Percentiles rank a stretch among this genome's conserved stretches.
Evolutionary conservation across 2,888 invertebrate species (phyloP).

Genomic region (Agrotis puta): DNA sequence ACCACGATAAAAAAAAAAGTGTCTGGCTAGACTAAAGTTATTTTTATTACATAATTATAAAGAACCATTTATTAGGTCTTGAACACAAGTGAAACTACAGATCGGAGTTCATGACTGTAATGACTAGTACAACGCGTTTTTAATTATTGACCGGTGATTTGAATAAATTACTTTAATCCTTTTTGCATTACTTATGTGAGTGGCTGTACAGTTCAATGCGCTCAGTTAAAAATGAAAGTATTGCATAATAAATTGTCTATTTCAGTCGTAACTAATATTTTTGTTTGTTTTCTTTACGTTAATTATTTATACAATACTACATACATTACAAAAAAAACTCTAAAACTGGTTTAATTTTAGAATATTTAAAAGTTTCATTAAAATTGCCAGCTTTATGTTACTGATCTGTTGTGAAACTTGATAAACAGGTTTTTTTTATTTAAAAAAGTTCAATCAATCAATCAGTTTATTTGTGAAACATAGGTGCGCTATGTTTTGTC

Average conservation of each 20-base stretch:
- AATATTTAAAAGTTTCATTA: not conserved
- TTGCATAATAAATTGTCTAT: conserved; percentile 12
- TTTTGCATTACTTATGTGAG: not conserved
- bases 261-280: too few relatives aligned
- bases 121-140: not conserved
- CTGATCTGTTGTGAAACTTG: not conserved
- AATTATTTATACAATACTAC: not conserved
- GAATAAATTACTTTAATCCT: conserved; percentile 26
- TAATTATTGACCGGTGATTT: conserved; percentile 18
- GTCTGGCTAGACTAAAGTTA: too few relatives aligned
- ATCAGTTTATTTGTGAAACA: too few relatives aligned
- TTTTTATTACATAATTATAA: too few relatives aligned
- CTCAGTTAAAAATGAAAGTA: conserved; percentile 32
- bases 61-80: not conserved
- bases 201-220: conserved; percentile 11
- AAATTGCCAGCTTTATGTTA: too few relatives aligned
- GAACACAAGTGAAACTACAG: conserved; percentile 12
- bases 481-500: too few relatives aligned
- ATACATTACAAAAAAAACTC: not conserved
- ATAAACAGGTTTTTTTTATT: too few relatives aligned
- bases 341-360: not conserved
- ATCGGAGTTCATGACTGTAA: not conserved
- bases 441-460: too few relatives aligned
- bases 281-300: not conserved
- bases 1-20: too few relatives aligned